Conservation (phyloP, 2,113 vertebrate species). For the Meleagris gallopavo region DNA sequence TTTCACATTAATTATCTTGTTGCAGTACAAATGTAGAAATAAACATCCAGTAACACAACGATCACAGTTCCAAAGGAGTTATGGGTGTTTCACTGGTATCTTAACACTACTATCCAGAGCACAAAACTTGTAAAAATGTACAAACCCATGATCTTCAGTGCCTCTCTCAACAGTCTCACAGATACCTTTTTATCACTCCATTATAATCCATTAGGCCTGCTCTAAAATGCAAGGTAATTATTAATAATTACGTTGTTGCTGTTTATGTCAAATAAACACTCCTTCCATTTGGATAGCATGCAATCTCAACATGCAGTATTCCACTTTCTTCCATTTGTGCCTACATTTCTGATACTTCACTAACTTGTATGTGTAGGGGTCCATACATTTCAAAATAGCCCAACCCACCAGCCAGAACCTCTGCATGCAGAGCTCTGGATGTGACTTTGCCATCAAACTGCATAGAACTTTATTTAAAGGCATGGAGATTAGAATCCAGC, state of each 20-base stretch:
- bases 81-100: not conserved
- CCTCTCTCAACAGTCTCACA: not conserved
- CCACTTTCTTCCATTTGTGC: not conserved
- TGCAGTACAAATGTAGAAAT: not conserved
- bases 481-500: not conserved
- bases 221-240: not conserved
- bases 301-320: not conserved
- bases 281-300: not conserved
- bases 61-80: not conserved
- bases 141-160: not conserved
- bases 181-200: not conserved
- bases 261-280: not conserved
- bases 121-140: not conserved
- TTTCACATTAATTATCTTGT: not conserved
- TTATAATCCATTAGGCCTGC: not conserved
- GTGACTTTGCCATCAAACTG: not conserved
- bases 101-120: not conserved
- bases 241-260: not conserved
- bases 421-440: not conserved
- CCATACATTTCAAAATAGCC: not conserved
- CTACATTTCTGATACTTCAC: not conserved
- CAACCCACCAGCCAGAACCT: not conserved
- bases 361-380: not conserved
- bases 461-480: not conserved
- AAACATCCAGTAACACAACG: not conserved